Base-by-base conservation (phyloP, 1,140 invertebrate genomes). In the Nixonia krombeini region DNA sequence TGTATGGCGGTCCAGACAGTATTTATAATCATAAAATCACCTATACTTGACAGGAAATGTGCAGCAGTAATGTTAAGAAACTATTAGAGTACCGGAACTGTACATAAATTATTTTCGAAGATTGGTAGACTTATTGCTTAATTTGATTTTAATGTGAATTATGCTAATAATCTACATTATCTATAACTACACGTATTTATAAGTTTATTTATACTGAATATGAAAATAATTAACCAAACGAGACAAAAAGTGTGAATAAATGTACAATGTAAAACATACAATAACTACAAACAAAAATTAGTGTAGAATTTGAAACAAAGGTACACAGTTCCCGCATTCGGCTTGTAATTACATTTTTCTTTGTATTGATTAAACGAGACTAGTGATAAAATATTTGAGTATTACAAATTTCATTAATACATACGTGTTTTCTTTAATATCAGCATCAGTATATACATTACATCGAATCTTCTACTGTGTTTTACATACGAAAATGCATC, bases 401-500 rank as follows among this genome's bases (percentile, higher is more conserved):
- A 51, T 40, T 37, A 49, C 5, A 40, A 58, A 46, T 38, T 16
- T 13, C 47, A 23, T 53, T 58, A 26, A 42, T 61, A 67, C 50
- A 56, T 67, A 67, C 45, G 31, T 49, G 31, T 49, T 31, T 35
- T 58, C 52, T 62, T 68, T 61, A 68, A 68, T 62, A 58, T 62
- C 58, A 53, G 58, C 58, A 53, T 52, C 35, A 68, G 55, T 68
- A 68, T 68, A 69, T 69, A 69, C 65, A 69, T 38, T 70, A 70
- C 59, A 70, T 63, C 53, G 38, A 64, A 50, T 64, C 40, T 61
- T 47, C 55, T 70, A 70, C 55, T 45, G 26, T 50, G 37, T 55
- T 44, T 51, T 58, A 68, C 45, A 58, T 35, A 57, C 31, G 42
- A 40, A 62, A 6, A 31, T 21, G 41, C 57, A 62, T 62, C 47